Percentiles rank a stretch among this genome's conserved stretches.
phyloP scores from a whole-genome alignment of 2,797 vertebrate species.

The Periparus ater region DNA sequence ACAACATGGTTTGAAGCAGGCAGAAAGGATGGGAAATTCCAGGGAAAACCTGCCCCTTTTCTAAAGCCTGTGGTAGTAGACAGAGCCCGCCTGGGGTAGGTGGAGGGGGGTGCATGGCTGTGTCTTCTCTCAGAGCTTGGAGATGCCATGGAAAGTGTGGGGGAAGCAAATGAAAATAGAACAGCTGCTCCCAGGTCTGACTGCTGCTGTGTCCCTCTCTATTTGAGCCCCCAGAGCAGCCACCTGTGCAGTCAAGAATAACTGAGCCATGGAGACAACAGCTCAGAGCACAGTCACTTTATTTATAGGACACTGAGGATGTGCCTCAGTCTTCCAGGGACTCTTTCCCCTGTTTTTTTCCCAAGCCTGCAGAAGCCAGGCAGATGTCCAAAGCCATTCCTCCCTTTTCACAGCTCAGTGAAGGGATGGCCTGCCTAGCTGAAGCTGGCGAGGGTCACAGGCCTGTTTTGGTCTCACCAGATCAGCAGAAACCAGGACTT shows the following conservation, averaged over 20 bases:
- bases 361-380: slow-evolving; percentile 27
- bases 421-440: not conserved
- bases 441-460: not conserved
- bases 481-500: not conserved
- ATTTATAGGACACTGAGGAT: not conserved
- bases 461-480: not conserved
- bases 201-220: not conserved
- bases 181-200: not conserved
- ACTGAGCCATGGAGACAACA: not conserved
- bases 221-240: not conserved
- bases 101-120: not conserved
- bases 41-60: not conserved
- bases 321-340: not conserved
- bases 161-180: not conserved
- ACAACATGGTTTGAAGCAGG: not conserved
- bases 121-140: not conserved
- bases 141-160: not conserved
- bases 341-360: not conserved
- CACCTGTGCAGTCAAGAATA: not conserved
- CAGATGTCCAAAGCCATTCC: slow-evolving; percentile 44
- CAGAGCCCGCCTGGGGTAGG: not conserved
- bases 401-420: slow-evolving; percentile 27
- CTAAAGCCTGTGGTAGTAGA: not conserved
- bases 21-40: not conserved
- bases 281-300: not conserved